phyloP scores from a whole-genome alignment of 2,888 invertebrate genomes.

The Leptinotarsa juncta region DNA sequence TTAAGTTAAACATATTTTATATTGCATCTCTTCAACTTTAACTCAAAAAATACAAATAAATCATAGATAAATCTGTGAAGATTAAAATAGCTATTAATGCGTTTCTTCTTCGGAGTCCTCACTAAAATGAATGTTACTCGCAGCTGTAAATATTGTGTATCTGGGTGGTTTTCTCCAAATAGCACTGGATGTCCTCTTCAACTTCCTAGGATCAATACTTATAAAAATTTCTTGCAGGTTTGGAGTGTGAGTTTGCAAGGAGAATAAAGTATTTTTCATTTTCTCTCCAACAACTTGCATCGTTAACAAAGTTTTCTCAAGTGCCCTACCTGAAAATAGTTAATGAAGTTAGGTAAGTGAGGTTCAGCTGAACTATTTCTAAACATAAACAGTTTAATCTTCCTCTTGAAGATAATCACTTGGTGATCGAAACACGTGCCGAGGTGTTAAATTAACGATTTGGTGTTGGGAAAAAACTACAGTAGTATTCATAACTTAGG shows the following conservation, averaged over 20 bases:
- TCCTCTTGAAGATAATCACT: too few species aligned
- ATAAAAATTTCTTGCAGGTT: slow-evolving; percentile 78
- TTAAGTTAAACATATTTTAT: too few species aligned
- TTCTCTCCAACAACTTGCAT: slow-evolving; percentile 48
- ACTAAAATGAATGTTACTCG: slow-evolving; percentile 27
- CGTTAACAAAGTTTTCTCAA: slow-evolving; percentile 34
- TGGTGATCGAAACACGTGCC: too few species aligned
- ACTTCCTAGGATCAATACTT: slow-evolving; percentile 72
- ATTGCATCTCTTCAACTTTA: too few species aligned
- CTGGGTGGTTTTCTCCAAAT: slow-evolving; percentile 80
- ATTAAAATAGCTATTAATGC: background rate
- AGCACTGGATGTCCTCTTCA: slow-evolving; percentile 80
- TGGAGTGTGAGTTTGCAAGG: slow-evolving; percentile 71
- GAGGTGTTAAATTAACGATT: too few species aligned
- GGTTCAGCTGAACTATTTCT: too few species aligned
- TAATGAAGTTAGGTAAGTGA: background rate
- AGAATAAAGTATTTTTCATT: slow-evolving; percentile 72
- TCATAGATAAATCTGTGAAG: too few species aligned
- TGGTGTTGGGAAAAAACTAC: too few species aligned
- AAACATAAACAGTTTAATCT: too few species aligned
- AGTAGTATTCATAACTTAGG: too few species aligned
- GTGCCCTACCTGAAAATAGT: slow-evolving; percentile 56
- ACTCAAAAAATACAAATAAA: too few species aligned
- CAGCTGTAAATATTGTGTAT: slow-evolving; percentile 67
- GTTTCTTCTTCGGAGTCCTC: slow-evolving; percentile 26